Base-by-base conservation (phyloP, 2,888 invertebrate species). In the Dryococelus australis region DNA sequence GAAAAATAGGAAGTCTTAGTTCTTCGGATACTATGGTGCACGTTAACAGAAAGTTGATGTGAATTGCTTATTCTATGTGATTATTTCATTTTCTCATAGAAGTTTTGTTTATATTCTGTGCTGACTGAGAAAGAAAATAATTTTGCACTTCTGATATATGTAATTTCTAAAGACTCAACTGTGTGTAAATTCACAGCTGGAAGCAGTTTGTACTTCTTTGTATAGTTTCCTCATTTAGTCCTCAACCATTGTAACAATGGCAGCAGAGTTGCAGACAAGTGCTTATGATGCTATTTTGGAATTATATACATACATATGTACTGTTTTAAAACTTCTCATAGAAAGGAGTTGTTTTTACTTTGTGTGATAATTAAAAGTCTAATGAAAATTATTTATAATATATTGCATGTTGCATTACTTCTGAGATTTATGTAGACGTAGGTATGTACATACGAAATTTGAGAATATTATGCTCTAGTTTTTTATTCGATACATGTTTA, bases 371-470 rank as follows among this genome's bases (percentile, higher is more conserved):
- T n/a, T 65, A 65, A 65, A 65, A 65, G 10, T 65, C 65, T 65
- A 65, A 65, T 65, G n/a, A 65, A 65, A 65, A 65, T 65, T 65
- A 65, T 65, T 12, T 65, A 65, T 65, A 65, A 65, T 65, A 65
- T 65, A 65, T 65, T 65, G 65, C 65, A 65, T 65, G 65, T 65
- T 65, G 65, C 65, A 65, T 65, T 65, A 65, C 65, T 65, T 65
- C 65, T 65, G 65, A 65, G 65, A 65, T 65, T 65, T 65, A 65
- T 65, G 65, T 65, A 65, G 65, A 65, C 8, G 6, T 65, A 65
- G n/a, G 0, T 24, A 65, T 65, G 65, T 65, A 65, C 16, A 65
- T 65, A 65, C 8, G n/a, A 65, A 65, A 65, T 65, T 65, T n/a
- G 65, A 65, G n/a, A 65, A 65, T 12, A 65, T 65, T 65, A 65